Percentiles rank a stretch among this genome's conserved stretches.
Conservation (phyloP, 2,797 vertebrate genomes). For the Crenuchus spilurus region DNA sequence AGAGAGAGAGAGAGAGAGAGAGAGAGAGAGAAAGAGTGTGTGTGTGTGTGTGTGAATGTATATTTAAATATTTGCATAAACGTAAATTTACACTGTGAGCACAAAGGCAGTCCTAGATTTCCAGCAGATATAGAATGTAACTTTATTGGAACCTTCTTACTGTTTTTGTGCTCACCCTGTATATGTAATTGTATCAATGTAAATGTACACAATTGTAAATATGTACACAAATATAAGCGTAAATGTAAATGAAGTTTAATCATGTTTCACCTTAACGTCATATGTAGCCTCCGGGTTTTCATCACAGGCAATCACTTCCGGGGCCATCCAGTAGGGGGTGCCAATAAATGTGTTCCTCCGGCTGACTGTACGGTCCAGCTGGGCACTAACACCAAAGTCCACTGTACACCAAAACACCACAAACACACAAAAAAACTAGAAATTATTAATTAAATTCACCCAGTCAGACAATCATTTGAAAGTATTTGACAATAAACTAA, state of each 20-base stretch:
- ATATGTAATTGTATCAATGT: neutral
- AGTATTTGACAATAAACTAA: no score
- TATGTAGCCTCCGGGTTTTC: slow-evolving; percentile 93
- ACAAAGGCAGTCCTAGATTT: no score
- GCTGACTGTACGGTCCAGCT: slow-evolving; percentile 91
- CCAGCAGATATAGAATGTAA: no score
- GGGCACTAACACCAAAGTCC: slow-evolving; percentile 94
- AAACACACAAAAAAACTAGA: slow-evolving; percentile 11
- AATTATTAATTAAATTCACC: neutral
- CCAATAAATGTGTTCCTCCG: slow-evolving; percentile 95
- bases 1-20: neutral
- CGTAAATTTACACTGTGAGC: neutral
- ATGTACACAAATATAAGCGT: neutral
- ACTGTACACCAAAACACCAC: slow-evolving; percentile 96
- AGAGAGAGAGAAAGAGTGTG: neutral
- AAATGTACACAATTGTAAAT: neutral
- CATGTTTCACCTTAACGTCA: slow-evolving; percentile 87
- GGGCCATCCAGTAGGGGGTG: slow-evolving; percentile 98
- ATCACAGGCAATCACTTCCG: slow-evolving; percentile 96
- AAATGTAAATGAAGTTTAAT: neutral
- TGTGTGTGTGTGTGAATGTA: neutral
- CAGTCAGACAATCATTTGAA: no score
- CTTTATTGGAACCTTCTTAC: no score
- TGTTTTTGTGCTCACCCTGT: no score
- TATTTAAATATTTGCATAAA: no score